A percentile compares a stretch with the other conserved stretches of the same genome.
Evolutionary conservation across 2,888 invertebrate genomes (phyloP).

Genomic region (Pecten maximus): DNA sequence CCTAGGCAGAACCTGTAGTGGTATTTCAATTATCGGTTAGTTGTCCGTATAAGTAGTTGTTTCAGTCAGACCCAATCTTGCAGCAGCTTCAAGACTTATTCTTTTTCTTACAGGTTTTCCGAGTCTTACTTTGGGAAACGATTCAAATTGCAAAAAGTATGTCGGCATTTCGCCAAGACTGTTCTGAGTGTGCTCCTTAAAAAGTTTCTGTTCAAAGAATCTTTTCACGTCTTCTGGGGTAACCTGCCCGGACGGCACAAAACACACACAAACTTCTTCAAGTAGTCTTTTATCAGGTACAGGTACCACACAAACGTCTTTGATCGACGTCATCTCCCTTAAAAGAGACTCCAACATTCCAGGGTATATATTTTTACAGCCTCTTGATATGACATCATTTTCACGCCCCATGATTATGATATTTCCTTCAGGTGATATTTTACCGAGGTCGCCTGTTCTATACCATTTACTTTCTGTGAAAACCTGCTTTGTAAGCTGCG

Average conservation of each 20-base stretch:
- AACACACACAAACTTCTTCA: conserved; percentile 37
- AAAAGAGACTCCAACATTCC: conserved; percentile 48
- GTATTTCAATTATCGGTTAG: no score
- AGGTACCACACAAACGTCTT: conserved; percentile 31
- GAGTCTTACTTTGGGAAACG: neutral
- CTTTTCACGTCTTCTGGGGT: neutral
- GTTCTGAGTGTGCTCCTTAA: neutral
- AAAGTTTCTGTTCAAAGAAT: neutral
- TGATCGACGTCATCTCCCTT: neutral
- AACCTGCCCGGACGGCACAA: neutral
- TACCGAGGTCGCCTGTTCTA: conserved; percentile 42
- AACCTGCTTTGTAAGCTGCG: conserved; percentile 33
- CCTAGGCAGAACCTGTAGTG: no score
- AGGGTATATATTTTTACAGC: conserved; percentile 41
- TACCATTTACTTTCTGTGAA: conserved; percentile 37
- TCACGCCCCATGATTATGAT: conserved; percentile 45
- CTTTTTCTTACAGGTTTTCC: neutral
- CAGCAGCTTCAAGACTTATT: neutral
- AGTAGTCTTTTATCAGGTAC: conserved; percentile 15
- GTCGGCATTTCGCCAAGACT: neutral
- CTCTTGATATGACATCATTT: conserved; percentile 44
- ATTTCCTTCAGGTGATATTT: neutral
- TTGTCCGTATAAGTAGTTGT: no score
- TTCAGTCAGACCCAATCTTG: no score
- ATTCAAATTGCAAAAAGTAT: neutral